Conservation (phyloP, 2,797 vertebrate species). For the Chaenodraco wilsoni region DNA sequence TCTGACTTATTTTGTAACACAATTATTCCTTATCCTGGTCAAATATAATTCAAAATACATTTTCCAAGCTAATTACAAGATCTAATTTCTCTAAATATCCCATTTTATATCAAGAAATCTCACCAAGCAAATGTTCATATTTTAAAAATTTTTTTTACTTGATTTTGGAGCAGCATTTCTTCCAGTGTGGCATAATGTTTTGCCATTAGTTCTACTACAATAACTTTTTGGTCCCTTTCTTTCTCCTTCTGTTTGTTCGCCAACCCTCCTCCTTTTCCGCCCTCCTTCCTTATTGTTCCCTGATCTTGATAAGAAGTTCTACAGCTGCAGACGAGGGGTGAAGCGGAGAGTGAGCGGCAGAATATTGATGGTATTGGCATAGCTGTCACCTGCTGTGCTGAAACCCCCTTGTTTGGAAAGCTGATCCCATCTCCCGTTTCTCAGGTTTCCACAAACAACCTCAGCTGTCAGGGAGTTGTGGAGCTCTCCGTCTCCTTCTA, state of each 20-base stretch:
- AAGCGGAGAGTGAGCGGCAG: conserved; percentile 7
- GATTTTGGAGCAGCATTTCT: too few relatives aligned
- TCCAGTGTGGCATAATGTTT: neutral
- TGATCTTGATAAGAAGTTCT: conserved; percentile 36
- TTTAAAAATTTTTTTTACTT: too few relatives aligned
- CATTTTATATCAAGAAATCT: too few relatives aligned
- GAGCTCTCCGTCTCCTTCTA: conserved; percentile 46
- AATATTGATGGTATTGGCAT: conserved; percentile 21
- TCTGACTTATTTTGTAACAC: too few relatives aligned
- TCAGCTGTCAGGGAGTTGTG: conserved; percentile 66
- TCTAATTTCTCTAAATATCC: too few relatives aligned
- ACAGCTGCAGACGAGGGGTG: conserved; percentile 28
- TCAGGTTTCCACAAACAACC: conserved; percentile 68
- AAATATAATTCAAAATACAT: too few relatives aligned
- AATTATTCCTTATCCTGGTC: too few relatives aligned
- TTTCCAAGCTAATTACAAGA: too few relatives aligned
- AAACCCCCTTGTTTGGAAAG: conserved; percentile 63
- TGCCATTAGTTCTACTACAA: neutral
- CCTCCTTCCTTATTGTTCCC: conserved; percentile 34
- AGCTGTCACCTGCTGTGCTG: conserved; percentile 69
- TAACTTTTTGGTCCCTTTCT: conserved; percentile 14
- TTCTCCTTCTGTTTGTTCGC: conserved; percentile 11
- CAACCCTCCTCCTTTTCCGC: conserved; percentile 34
- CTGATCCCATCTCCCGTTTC: conserved; percentile 50
- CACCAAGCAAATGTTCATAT: too few relatives aligned